Conservation (phyloP, 1,140 invertebrate species). For the Drosophila lacertosa region DNA sequence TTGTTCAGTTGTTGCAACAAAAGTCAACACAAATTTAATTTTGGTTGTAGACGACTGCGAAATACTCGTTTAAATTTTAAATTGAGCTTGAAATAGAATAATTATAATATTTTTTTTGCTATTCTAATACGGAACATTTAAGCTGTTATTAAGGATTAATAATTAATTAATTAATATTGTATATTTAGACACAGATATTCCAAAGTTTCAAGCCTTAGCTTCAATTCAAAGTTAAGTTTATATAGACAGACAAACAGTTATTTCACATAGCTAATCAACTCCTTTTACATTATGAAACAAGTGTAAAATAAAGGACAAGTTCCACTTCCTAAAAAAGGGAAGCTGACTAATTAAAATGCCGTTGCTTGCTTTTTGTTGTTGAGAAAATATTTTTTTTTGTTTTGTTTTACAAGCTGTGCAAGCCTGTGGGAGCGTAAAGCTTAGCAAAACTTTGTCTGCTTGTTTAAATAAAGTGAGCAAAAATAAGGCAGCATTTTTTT, state of each 20-base stretch:
- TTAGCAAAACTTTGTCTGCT: conserved; percentile 28
- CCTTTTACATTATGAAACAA: no score
- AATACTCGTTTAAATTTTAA: no score
- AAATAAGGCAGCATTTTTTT: conserved; percentile 54
- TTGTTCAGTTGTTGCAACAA: neutral
- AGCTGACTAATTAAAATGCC: conserved; percentile 71
- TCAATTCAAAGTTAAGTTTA: no score
- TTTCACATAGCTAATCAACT: neutral
- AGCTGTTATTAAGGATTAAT: no score
- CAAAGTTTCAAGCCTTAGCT: no score
- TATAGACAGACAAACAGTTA: no score
- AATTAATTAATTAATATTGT: no score
- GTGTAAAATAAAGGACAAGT: conserved; percentile 6
- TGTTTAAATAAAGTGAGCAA: conserved; percentile 24
- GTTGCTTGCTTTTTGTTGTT: conserved; percentile 33
- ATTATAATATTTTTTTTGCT: no score
- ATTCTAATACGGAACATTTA: no score
- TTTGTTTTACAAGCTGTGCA: conserved; percentile 28
- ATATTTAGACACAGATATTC: no score
- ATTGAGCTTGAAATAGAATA: no score
- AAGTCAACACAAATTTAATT: conserved; percentile 35
- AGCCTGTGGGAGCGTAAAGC: conserved; percentile 7
- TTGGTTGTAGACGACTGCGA: no score
- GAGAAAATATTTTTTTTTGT: conserved; percentile 27
- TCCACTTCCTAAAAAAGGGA: conserved; percentile 15